Conservation (phyloP, 2,113 vertebrate genomes). For the Tichodroma muraria region DNA sequence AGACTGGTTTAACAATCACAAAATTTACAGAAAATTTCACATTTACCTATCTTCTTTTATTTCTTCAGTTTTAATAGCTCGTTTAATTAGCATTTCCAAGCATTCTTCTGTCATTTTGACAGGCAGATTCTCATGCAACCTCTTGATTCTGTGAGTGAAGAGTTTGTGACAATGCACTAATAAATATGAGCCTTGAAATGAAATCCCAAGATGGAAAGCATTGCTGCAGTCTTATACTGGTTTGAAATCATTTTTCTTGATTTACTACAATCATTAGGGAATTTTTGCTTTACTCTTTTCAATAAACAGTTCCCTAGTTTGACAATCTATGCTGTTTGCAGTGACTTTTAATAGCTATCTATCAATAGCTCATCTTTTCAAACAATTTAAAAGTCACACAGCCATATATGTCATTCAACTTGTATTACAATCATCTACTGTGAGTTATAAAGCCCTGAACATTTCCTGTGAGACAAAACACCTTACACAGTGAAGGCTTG, state of each 20-base stretch:
- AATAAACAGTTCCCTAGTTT: not conserved
- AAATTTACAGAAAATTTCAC: not conserved
- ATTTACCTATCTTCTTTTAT: not conserved
- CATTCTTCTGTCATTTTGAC: not conserved
- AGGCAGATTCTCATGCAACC: not conserved
- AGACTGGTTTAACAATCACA: not conserved
- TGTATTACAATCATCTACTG: constrained; percentile 48
- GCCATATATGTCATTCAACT: constrained; percentile 63
- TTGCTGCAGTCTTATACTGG: not conserved
- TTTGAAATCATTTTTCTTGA: constrained; percentile 10
- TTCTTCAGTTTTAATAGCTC: not conserved
- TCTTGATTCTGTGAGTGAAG: not conserved
- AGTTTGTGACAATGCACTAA: not conserved
- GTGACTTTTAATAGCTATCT: constrained; percentile 35
- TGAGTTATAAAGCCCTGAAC: constrained; percentile 57
- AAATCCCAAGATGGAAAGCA: constrained; percentile 21
- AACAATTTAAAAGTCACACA: constrained; percentile 47
- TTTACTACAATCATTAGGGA: constrained; percentile 9
- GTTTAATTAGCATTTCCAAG: not conserved
- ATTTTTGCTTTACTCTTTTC: not conserved
- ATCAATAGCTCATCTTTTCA: constrained; percentile 30
- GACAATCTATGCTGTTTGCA: constrained; percentile 21
- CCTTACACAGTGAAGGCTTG: constrained; percentile 46
- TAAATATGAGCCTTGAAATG: not conserved
- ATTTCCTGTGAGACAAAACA: constrained; percentile 61